Base-by-base conservation (phyloP, 2,888 invertebrate genomes). In the Spodoptera littoralis region DNA sequence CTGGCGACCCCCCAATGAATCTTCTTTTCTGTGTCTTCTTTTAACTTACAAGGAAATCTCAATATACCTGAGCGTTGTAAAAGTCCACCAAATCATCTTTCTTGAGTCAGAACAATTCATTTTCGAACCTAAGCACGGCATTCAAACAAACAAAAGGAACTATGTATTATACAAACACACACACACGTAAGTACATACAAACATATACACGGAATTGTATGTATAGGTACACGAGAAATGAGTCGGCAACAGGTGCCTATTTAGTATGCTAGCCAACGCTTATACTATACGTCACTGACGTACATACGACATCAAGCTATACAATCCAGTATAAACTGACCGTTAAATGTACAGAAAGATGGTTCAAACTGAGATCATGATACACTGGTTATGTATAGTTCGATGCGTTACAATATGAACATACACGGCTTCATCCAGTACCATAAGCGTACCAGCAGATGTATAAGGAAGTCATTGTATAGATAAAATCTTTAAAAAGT, bases 381-480 rank as follows among this genome's bases (percentile, higher is more conserved):
- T 27, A 27, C 3, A 27, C 27, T 27, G 27, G 27, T 27, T 0
- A 27, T 27, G 27, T 27, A 27, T 27, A 3, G 5, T 5, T 27
- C 27, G 27, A 27, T 27, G 27, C 5, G 27, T 18, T 2, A 1
- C 18, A 0, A 1, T 1, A 2, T 18, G 6, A 67, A 50, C 12
- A 30, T 24, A 50, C 13, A 30, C 18, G 30, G 11, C 27, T 44
- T 47, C 36, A 73, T 13, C 22, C 1, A 6, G 9, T 52, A n/a
- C 41, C 46, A n/a, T 51, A 13, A 22, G 47, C 42, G n/a, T 11
- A 52, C n/a, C 12, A 9, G 11, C 30, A 45, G 30, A 11, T 18
- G 30, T 11, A 60, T 47, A 50, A 73, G 69, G 74, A 54, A 70
- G 60, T 47, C 74, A 69, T 70, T 42, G 4, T 36, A 42, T 68